A percentile compares a stretch with the other conserved stretches of the same genome.
These are phyloP conservation scores for Meloidogyne floridensis DNA, from an alignment of 1,140 invertebrate species.

Conservation along the genomic window DNA sequence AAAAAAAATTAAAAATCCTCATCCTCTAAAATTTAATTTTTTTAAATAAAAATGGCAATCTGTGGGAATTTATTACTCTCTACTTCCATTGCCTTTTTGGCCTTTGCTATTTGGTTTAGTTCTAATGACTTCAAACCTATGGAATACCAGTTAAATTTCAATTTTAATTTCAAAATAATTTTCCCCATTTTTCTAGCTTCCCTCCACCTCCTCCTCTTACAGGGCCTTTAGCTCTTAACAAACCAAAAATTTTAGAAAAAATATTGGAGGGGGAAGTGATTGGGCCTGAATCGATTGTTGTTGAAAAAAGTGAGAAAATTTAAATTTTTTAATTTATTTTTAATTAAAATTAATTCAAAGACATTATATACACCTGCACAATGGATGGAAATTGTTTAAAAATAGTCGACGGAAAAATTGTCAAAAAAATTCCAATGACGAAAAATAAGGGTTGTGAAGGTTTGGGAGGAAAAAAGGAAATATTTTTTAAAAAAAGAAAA, in stretches of 20 bases:
- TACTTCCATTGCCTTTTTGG: conserved; percentile 10
- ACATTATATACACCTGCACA: conserved; percentile 32
- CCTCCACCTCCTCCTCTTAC: conserved; percentile 21
- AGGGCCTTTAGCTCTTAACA: conserved; percentile 22
- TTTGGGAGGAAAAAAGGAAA: conserved; percentile 8
- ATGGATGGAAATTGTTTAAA: conserved; percentile 37
- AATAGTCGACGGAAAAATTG: conserved; percentile 37
- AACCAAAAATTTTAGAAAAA: conserved; percentile 29
- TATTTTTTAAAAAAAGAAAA: conserved; percentile 10
- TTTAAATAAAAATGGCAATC: conserved; percentile 17
- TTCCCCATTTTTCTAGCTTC: background rate
- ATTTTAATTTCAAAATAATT: background rate
- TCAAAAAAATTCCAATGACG: conserved; percentile 32
- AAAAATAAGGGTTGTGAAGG: conserved; percentile 35
- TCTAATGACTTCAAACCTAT: conserved; percentile 21
- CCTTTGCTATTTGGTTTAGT: conserved; percentile 24
- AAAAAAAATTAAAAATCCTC: background rate
- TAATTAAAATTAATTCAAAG: conserved; percentile 7
- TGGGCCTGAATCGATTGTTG: conserved; percentile 25
- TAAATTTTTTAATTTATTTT: background rate
- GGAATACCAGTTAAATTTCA: conserved; percentile 6
- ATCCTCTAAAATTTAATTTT: conserved; percentile 7
- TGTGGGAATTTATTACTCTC: conserved; percentile 11
- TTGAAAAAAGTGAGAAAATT: conserved; percentile 24
- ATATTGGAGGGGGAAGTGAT: conserved; percentile 22